Percentiles rank a stretch among this genome's conserved stretches.
phyloP scores from a whole-genome alignment of 2,113 vertebrate genomes.

The Varanus komodoensis region DNA sequence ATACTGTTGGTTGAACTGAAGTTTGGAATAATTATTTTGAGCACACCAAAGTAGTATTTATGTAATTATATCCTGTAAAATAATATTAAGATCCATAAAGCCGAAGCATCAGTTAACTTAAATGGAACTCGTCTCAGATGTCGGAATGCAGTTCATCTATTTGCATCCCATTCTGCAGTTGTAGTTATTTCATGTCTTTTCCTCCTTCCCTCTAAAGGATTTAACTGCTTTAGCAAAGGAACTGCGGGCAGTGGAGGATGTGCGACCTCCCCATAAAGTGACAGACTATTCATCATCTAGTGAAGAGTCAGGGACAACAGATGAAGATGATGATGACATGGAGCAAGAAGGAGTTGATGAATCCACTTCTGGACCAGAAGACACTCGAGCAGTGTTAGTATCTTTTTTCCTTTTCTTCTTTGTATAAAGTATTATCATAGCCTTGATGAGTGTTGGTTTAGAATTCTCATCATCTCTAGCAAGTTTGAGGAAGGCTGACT shows the following conservation, averaged over 20 bases:
- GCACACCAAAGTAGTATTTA: neutral
- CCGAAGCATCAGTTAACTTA: neutral
- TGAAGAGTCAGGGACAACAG: constrained; percentile 95
- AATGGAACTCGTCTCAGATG: neutral
- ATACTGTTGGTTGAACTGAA: neutral
- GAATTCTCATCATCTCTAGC: neutral
- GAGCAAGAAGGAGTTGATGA: constrained; percentile 95
- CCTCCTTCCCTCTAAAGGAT: constrained; percentile 77
- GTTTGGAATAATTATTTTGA: neutral
- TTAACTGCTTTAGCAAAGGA: constrained; percentile 96
- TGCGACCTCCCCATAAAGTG: constrained; percentile 94
- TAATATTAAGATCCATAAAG: neutral
- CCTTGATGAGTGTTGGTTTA: neutral
- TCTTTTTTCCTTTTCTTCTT: constrained; percentile 20
- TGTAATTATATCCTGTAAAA: neutral
- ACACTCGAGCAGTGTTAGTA: constrained; percentile 91
- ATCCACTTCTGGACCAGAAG: constrained; percentile 93
- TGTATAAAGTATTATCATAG: neutral
- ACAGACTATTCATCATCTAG: constrained; percentile 98
- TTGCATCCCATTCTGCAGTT: neutral
- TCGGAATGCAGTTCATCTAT: neutral
- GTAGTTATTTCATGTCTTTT: neutral
- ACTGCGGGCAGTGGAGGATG: constrained; percentile 93
- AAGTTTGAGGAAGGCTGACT: neutral
- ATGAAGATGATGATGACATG: constrained; percentile 96